These are phyloP conservation scores for Mactromeris polynyma DNA, from an alignment of 2,888 invertebrate genomes.

Conservation along the genomic window DNA sequence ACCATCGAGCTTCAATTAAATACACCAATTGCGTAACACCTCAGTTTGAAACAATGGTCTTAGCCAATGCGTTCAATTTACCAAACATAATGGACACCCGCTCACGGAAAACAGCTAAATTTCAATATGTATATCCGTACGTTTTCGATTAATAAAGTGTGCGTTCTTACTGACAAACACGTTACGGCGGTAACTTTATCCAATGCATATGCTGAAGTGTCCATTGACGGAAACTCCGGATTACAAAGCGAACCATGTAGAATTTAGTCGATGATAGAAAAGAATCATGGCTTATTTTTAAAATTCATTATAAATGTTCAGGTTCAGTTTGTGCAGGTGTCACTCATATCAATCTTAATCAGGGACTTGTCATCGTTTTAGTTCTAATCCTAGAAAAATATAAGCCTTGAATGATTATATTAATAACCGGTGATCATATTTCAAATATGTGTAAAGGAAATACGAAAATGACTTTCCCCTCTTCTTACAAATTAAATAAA, in stretches of 20 bases:
- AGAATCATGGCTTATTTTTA: background rate
- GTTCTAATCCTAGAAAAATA: constrained; percentile 25
- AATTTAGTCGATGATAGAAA: background rate
- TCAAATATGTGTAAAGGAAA: constrained; percentile 48
- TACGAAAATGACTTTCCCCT: constrained; percentile 49
- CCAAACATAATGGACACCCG: too few relatives aligned
- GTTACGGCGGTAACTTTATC: background rate
- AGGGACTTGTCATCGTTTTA: constrained; percentile 19
- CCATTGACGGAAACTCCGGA: background rate
- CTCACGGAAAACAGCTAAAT: too few relatives aligned
- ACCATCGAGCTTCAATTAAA: too few relatives aligned
- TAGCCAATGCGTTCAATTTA: too few relatives aligned
- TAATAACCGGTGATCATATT: constrained; percentile 52
- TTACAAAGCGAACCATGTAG: background rate
- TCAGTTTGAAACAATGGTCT: too few relatives aligned
- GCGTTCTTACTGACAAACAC: background rate
- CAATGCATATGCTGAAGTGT: background rate
- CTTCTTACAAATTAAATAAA: constrained; percentile 53
- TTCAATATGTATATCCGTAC: background rate
- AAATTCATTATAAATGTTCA: background rate
- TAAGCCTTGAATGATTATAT: constrained; percentile 25
- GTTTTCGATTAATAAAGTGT: background rate
- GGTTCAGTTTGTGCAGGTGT: constrained; percentile 20
- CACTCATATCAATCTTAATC: constrained; percentile 18
- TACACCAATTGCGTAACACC: too few relatives aligned